phyloP scores from a whole-genome alignment of 2,888 invertebrate species.

The Molanna angustata region DNA sequence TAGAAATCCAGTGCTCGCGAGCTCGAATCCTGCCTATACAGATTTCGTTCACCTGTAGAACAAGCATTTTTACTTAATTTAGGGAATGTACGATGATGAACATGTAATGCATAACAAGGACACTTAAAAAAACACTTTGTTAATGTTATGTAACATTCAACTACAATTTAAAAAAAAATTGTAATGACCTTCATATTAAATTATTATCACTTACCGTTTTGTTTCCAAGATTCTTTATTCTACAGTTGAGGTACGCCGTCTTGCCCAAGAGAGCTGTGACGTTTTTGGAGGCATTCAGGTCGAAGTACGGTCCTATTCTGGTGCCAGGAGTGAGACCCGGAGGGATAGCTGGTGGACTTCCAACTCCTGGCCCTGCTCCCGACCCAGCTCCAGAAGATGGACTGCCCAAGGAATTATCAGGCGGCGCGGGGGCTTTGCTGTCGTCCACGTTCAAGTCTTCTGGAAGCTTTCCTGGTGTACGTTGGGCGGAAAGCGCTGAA shows the following conservation, averaged over 20 bases:
- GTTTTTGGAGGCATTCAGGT: conserved; percentile 69
- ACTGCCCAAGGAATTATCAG: conserved; percentile 16
- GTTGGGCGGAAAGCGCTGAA: conserved; percentile 25
- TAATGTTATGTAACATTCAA: not conserved
- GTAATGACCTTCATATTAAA: not conserved
- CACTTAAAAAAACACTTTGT: too few species aligned
- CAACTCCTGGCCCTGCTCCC: not conserved
- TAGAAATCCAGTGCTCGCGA: too few species aligned
- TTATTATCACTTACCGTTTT: conserved; percentile 70
- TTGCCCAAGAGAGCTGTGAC: conserved; percentile 82
- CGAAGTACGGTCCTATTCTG: conserved; percentile 68
- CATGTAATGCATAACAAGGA: too few species aligned
- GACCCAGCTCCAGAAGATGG: not conserved
- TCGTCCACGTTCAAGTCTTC: conserved; percentile 15
- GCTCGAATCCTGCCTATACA: too few species aligned
- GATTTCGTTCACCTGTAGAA: too few species aligned
- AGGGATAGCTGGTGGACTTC: not conserved
- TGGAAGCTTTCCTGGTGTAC: conserved; percentile 19
- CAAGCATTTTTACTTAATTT: too few species aligned
- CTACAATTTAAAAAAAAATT: not conserved
- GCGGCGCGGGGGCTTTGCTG: conserved; percentile 4
- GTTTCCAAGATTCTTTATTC: conserved; percentile 87
- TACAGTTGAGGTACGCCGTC: conserved; percentile 85
- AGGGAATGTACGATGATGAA: too few species aligned
- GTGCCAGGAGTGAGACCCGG: not conserved